These are phyloP conservation scores for Theonella swinhoei DNA, from an alignment of 37 sponge, comb jelly and placozoan genomes.

Conservation along the genomic window DNA sequence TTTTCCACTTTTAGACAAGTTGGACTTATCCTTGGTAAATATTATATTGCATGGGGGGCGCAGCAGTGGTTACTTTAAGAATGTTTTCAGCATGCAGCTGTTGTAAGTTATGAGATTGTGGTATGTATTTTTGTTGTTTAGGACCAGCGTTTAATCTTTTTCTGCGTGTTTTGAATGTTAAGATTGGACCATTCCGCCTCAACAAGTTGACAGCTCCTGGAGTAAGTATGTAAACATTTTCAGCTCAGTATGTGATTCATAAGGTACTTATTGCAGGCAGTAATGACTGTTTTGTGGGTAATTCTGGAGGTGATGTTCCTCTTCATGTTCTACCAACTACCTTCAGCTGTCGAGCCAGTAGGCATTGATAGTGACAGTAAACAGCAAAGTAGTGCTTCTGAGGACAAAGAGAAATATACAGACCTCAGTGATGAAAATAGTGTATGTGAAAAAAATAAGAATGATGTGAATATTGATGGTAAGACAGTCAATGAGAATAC, in stretches of 20 bases:
- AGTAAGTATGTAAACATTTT: too few relatives aligned
- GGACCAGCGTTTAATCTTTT: slow-evolving; percentile 90
- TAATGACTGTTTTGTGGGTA: slow-evolving; percentile 75
- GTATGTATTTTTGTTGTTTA: neutral
- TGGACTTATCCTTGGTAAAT: slow-evolving; percentile 77
- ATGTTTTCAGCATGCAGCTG: too few relatives aligned
- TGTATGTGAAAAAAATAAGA: neutral
- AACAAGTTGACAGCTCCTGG: slow-evolving; percentile 72
- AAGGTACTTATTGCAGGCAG: slow-evolving; percentile 23
- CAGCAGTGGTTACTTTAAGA: too few relatives aligned
- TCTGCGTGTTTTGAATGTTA: slow-evolving; percentile 51
- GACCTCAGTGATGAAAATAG: too few relatives aligned
- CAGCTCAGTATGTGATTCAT: too few relatives aligned
- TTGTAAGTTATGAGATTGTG: too few relatives aligned
- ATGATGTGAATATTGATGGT: neutral
- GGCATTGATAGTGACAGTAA: neutral
- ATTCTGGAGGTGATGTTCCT: slow-evolving; percentile 67
- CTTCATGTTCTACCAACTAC: slow-evolving; percentile 64
- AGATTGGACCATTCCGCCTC: slow-evolving; percentile 81
- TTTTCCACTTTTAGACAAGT: slow-evolving; percentile 71
- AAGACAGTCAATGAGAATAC: neutral
- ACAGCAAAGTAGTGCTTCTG: neutral
- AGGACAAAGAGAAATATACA: neutral
- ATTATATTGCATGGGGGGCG: too few relatives aligned
- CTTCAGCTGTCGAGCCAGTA: slow-evolving; percentile 15